Evolutionary conservation across 2,888 invertebrate genomes (phyloP), one percentile per base, ranked within the genome.

Genomic region (Druceiella hillmani): DNA sequence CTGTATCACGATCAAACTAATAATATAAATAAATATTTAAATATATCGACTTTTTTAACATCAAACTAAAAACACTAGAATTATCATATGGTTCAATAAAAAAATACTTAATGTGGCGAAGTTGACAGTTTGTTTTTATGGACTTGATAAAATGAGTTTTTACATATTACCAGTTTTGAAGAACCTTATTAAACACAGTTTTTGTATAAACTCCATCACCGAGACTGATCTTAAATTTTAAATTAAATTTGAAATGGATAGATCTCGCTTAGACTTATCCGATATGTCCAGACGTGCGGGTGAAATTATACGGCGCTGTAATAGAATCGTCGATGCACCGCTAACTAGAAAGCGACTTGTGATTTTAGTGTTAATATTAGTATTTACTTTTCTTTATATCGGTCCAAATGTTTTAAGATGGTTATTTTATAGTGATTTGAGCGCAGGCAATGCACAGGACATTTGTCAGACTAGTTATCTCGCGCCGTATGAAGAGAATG

Each of bases 391-490:
- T 25, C 58, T 83, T 4, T 84, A 84, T 53, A 57, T 81, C 30
- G 78, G 83, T 30, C 82, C 84, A 20, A 67, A 74, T 17, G 55
- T 84, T 13, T 69, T 78, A 54, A 75, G 75, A 43, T 81, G 79
- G 74, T 52, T 83, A 17, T 77, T 79, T 46, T 66, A 65, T 40
- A 59, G 65, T 16, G 68, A 71, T 40, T 66, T 64, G 27, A 57
- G 65, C 42, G 59, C 59, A 40, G 59, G 49, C 46, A 67, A 66
- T 50, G 66, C 66, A 29, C 62, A 81, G 43, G 76, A 78, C 50
- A 61, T 74, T 40, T 86, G 86, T 55, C 76, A 86, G 56, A 75
- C 74, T 40, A 79, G 80, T 53, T 76, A 78, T 44, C 53, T 87
- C 45, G 70, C 70, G 33, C 74, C 76, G 17, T 81, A 78, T 53